phyloP scores from a whole-genome alignment of 2,888 invertebrate genomes.

The Bhutanitis thaidina region DNA sequence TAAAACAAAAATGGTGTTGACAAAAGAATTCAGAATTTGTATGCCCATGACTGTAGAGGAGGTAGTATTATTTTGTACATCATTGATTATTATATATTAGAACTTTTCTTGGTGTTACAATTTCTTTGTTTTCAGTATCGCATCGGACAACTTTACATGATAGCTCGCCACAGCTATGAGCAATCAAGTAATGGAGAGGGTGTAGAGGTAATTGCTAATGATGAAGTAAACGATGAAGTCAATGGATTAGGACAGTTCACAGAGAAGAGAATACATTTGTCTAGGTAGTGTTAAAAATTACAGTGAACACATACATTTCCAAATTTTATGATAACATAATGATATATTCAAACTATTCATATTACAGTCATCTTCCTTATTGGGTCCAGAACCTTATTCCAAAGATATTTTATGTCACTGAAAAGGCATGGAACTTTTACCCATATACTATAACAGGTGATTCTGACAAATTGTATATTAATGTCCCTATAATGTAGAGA shows the following conservation, averaged over 20 bases:
- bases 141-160: slow-evolving; percentile 96
- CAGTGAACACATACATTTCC: too few relatives aligned
- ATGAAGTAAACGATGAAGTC: slow-evolving; percentile 86
- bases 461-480: slow-evolving; percentile 19
- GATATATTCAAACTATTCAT: neutral
- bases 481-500: too few relatives aligned
- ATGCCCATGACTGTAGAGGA: slow-evolving; percentile 96
- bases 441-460: slow-evolving; percentile 92
- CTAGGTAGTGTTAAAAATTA: slow-evolving; percentile 78
- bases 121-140: slow-evolving; percentile 84
- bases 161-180: slow-evolving; percentile 94
- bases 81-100: neutral
- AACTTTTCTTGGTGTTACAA: neutral
- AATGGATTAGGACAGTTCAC: slow-evolving; percentile 93
- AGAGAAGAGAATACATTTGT: slow-evolving; percentile 93
- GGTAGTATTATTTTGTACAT: slow-evolving; percentile 73
- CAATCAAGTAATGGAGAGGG: slow-evolving; percentile 95
- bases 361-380: slow-evolving; percentile 90
- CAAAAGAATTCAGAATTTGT: slow-evolving; percentile 94
- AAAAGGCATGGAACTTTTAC: slow-evolving; percentile 97
- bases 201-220: slow-evolving; percentile 93
- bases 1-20: slow-evolving; percentile 84
- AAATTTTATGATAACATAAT: too few relatives aligned
- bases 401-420: slow-evolving; percentile 94
- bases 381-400: slow-evolving; percentile 94